These are phyloP conservation scores for Acrossocheilus fasciatus DNA, from an alignment of 2,797 vertebrate species.

Conservation along the genomic window DNA sequence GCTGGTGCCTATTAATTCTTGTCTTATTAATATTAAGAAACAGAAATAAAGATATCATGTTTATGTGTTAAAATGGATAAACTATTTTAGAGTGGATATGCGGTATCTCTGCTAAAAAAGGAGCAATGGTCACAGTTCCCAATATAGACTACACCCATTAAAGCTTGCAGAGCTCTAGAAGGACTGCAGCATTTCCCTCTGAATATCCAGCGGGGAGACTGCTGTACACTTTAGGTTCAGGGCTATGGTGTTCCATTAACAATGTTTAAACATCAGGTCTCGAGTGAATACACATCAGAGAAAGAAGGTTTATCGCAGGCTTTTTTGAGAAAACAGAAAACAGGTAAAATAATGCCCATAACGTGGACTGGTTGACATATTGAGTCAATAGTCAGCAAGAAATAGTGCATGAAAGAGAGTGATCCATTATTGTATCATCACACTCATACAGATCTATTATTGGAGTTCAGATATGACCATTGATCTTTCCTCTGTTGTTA, in stretches of 20 bases:
- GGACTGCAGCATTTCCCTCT: constrained; percentile 7
- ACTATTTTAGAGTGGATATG: constrained; percentile 1
- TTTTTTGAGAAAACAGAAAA: background rate
- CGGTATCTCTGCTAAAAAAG: constrained; percentile 1
- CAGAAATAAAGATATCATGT: background rate
- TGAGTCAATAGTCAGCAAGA: background rate
- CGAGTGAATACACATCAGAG: background rate
- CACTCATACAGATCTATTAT: background rate
- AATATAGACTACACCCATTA: constrained; percentile 26
- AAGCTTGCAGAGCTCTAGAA: background rate
- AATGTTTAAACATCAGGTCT: background rate
- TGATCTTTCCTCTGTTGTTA: background rate
- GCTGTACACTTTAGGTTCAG: background rate
- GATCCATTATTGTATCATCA: background rate
- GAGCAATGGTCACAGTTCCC: constrained; percentile 10
- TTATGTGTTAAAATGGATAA: background rate
- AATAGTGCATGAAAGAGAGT: background rate
- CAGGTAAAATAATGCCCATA: background rate
- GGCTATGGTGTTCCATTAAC: background rate
- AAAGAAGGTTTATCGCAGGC: background rate
- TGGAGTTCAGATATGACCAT: background rate
- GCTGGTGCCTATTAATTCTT: background rate
- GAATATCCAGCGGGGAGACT: background rate
- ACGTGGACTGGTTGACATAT: background rate
- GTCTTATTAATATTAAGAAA: background rate